A percentile compares a stretch with the other conserved stretches of the same genome.
Evolutionary conservation across 2,113 vertebrate genomes (phyloP).

Genomic region (Pluvialis apricaria): DNA sequence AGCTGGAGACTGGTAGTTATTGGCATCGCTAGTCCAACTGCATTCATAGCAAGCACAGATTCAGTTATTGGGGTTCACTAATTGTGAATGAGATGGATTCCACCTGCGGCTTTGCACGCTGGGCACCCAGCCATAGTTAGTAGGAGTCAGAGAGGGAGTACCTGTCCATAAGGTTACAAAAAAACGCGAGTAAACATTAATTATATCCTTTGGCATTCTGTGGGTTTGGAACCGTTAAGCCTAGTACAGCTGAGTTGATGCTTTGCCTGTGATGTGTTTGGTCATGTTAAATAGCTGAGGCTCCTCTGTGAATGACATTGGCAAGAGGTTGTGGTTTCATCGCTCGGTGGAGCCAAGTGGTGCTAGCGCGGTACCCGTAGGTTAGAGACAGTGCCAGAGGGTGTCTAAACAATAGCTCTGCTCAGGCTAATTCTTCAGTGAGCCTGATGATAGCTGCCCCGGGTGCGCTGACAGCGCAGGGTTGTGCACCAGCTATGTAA

Average conservation of each 20-base stretch:
- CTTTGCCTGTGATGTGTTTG: background rate
- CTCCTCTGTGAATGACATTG: background rate
- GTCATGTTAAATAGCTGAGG: background rate
- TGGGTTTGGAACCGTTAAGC: constrained; percentile 34
- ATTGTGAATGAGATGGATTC: constrained; percentile 45
- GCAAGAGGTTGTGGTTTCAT: background rate
- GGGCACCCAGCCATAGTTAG: constrained; percentile 52
- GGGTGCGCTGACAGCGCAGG: background rate
- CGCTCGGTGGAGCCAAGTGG: background rate
- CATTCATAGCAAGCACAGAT: background rate
- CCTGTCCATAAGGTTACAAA: constrained; percentile 59
- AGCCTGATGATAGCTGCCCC: background rate
- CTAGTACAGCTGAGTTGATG: constrained; percentile 8
- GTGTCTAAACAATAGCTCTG: background rate
- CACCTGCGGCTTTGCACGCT: constrained; percentile 58
- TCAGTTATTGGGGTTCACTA: background rate
- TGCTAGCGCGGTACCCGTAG: background rate
- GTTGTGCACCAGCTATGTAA: background rate
- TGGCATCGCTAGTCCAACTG: background rate
- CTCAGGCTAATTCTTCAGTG: background rate
- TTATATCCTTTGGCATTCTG: constrained; percentile 39
- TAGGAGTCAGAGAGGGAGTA: constrained; percentile 47
- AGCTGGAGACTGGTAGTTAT: background rate
- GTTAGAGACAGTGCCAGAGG: background rate
- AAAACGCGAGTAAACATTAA: constrained; percentile 62